A percentile compares a stretch with the other conserved stretches of the same genome.
Conservation (phyloP, 1,140 invertebrate species). For the Drosophila sp. region DNA sequence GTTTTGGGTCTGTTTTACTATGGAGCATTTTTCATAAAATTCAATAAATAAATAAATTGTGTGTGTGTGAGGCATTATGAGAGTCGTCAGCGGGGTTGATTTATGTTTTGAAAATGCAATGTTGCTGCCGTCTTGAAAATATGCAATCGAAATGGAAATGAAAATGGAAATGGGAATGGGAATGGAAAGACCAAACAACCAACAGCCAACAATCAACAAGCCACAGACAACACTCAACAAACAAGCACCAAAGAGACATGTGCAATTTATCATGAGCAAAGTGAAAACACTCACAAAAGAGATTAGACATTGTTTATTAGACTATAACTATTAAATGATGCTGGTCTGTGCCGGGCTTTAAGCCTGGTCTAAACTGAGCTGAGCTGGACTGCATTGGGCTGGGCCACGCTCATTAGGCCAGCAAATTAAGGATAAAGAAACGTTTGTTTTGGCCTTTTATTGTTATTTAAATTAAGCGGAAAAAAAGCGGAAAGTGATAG, state of each 20-base stretch:
- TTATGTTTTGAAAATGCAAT: slow-evolving; percentile 71
- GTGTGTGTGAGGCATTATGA: slow-evolving; percentile 57
- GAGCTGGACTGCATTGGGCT: slow-evolving; percentile 33
- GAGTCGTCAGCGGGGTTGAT: slow-evolving; percentile 69
- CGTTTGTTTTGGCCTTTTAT: slow-evolving; percentile 45
- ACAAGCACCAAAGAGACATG: slow-evolving; percentile 34
- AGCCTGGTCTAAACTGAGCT: slow-evolving; percentile 2
- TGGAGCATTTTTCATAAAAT: slow-evolving; percentile 56
- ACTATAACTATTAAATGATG: slow-evolving; percentile 63
- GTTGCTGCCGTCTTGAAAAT: slow-evolving; percentile 42
- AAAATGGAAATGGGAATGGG: slow-evolving; percentile 31
- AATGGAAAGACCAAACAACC: no score
- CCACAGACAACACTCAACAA: slow-evolving; percentile 25
- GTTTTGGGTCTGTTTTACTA: background rate
- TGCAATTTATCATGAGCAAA: slow-evolving; percentile 76
- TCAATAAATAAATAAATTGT: slow-evolving; percentile 68
- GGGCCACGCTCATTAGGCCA: slow-evolving; percentile 62
- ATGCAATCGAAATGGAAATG: slow-evolving; percentile 62
- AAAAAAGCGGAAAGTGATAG: slow-evolving; percentile 47
- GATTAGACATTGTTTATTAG: slow-evolving; percentile 67
- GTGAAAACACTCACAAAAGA: slow-evolving; percentile 67
- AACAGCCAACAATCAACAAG: slow-evolving; percentile 34
- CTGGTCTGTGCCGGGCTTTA: background rate
- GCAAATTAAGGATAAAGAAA: slow-evolving; percentile 62
- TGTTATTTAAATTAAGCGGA: slow-evolving; percentile 57